Conservation (phyloP, 1,140 invertebrate species). For the Ylistrum balloti region DNA sequence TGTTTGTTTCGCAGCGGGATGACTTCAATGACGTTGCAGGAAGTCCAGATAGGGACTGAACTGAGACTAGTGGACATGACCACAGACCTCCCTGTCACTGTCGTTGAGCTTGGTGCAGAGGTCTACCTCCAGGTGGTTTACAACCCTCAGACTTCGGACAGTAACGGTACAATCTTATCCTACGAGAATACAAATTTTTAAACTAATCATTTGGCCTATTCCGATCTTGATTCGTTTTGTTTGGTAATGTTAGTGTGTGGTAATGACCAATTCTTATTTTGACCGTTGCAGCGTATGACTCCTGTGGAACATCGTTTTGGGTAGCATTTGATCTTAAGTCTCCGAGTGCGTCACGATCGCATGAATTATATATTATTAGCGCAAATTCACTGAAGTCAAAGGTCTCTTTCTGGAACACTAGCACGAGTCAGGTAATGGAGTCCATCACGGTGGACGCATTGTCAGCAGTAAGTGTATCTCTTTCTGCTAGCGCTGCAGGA, state of each 20-base stretch:
- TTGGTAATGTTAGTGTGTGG: no score
- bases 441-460: neutral
- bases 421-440: neutral
- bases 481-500: neutral
- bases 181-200: no score
- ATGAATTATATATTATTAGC: neutral
- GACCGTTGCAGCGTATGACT: neutral
- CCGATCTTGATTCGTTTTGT: no score
- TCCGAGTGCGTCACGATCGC: neutral
- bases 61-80: neutral
- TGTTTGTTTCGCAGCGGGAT: neutral
- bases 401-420: neutral
- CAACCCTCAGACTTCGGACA: slow-evolving; percentile 18
- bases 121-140: slow-evolving; percentile 3
- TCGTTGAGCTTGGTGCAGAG: neutral
- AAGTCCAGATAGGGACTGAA: neutral
- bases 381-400: neutral
- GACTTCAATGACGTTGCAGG: neutral
- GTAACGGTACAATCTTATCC: neutral
- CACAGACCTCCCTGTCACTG: neutral
- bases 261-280: no score
- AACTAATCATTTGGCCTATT: no score
- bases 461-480: neutral
- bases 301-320: neutral
- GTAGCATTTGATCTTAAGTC: neutral